Percentiles rank a stretch among this genome's conserved stretches.
phyloP scores from a whole-genome alignment of 2,797 vertebrate species.

The Mormyrus hasselquistii region DNA sequence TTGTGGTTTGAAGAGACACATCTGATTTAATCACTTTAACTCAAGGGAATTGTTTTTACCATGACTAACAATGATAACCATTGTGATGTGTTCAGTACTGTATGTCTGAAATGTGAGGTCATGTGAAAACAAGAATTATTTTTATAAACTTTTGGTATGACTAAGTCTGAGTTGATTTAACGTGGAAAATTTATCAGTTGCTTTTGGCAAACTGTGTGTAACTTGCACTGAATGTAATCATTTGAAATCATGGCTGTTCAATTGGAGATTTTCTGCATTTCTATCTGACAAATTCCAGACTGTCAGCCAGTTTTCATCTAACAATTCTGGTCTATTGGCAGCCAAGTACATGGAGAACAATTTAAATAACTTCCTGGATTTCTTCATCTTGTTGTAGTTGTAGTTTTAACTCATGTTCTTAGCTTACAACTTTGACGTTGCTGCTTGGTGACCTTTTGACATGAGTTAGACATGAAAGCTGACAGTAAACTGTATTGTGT shows the following conservation, averaged over 20 bases:
- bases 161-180: background rate
- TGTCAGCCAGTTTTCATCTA: background rate
- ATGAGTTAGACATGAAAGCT: background rate
- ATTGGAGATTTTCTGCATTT: background rate
- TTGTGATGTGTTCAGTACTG: slow-evolving; percentile 9
- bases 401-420: background rate
- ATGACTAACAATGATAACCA: slow-evolving; percentile 2
- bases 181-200: background rate
- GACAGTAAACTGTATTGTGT: background rate
- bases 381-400: background rate
- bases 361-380: background rate
- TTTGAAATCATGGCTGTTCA: background rate
- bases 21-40: slow-evolving; percentile 6
- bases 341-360: background rate
- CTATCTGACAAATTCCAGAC: background rate
- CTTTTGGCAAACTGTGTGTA: background rate
- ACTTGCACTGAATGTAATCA: background rate
- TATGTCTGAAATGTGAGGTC: slow-evolving; percentile 5
- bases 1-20: background rate
- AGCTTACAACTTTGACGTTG: background rate
- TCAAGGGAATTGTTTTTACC: slow-evolving; percentile 1
- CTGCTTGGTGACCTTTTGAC: background rate
- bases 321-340: background rate
- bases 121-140: background rate
- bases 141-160: background rate